A percentile compares a stretch with the other conserved stretches of the same genome.
Evolutionary conservation across 2,113 vertebrate species (phyloP).

Genomic region (Pogona vitticeps): DNA sequence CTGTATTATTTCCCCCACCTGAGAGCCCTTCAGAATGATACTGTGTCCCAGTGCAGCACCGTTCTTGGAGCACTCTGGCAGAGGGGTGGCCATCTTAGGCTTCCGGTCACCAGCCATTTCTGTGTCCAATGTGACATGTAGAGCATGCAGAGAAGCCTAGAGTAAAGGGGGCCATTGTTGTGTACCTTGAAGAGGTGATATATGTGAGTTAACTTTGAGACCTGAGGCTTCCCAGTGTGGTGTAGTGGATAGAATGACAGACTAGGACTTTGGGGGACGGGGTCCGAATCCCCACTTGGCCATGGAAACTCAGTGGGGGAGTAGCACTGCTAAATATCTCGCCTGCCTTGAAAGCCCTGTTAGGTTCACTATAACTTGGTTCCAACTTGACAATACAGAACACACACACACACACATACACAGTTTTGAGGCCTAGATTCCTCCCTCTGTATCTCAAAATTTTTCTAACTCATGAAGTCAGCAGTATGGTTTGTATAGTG

Average conservation of each 20-base stretch:
- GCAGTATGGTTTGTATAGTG: neutral
- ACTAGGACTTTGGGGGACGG: neutral
- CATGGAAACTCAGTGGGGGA: neutral
- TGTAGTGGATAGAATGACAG: neutral
- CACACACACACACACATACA: neutral
- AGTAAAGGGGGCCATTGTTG: no score
- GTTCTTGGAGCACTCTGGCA: neutral
- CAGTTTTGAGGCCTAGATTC: neutral
- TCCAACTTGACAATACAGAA: no score
- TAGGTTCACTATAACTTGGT: no score
- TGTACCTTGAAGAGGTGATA: no score
- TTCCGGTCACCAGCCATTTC: neutral
- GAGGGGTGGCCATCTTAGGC: neutral
- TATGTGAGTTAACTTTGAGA: no score
- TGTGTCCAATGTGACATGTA: no score
- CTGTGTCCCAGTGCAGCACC: neutral
- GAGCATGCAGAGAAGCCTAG: no score
- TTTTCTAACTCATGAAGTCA: slow-evolving; percentile 31
- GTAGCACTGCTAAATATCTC: no score
- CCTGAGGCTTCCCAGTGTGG: neutral
- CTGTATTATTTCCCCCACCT: neutral
- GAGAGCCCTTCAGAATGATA: neutral
- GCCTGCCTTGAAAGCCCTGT: no score
- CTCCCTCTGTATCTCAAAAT: neutral
- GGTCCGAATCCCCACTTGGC: neutral